Conservation (phyloP, 2,113 vertebrate genomes). For the Edolisoma coerulescens region DNA sequence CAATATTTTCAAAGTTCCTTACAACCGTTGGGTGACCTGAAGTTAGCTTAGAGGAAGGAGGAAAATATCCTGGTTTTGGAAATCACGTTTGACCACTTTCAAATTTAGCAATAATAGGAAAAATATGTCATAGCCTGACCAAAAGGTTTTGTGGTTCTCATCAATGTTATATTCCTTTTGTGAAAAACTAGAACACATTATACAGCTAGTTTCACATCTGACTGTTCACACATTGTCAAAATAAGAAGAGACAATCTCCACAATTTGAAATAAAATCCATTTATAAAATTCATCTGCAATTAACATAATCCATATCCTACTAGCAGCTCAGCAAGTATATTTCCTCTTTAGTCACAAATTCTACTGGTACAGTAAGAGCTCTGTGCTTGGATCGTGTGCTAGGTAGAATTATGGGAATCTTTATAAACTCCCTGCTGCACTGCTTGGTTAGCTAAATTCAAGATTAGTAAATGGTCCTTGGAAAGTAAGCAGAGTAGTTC, state of each 20-base stretch:
- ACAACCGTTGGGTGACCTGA: not conserved
- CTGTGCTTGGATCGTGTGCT: not conserved
- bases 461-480: conserved; percentile 12
- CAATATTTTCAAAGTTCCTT: not conserved
- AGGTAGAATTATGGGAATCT: not conserved
- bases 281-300: not conserved
- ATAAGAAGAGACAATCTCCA: not conserved
- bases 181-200: not conserved
- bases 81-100: not conserved
- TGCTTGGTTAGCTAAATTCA: conserved; percentile 22
- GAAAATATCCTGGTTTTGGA: not conserved
- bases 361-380: not conserved
- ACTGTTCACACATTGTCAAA: not conserved
- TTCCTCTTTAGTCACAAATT: not conserved
- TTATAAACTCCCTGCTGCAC: not conserved
- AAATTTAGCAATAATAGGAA: not conserved
- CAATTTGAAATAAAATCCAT: not conserved
- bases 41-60: not conserved
- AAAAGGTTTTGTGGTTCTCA: not conserved
- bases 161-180: not conserved
- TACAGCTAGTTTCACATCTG: not conserved
- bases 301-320: not conserved
- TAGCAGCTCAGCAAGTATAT: not conserved
- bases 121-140: not conserved
- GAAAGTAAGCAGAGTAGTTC: conserved; percentile 6